Base-by-base conservation (phyloP, 2,888 invertebrate species). In the Rambutsinella grinnellia region DNA sequence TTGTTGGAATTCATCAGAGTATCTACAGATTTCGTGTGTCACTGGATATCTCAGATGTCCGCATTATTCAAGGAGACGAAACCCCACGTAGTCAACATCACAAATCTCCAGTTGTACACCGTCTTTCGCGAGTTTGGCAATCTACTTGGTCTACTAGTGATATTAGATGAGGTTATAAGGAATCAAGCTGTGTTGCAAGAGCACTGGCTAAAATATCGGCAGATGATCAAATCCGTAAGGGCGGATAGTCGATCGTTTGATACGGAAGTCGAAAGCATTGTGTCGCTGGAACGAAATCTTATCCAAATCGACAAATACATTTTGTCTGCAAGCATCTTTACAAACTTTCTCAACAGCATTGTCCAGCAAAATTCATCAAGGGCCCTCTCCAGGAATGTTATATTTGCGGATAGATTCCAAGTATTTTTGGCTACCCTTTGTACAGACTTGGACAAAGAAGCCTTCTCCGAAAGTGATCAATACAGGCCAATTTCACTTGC, bases 191-290 rank as follows among this genome's bases (percentile, higher is more conserved):
- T 89, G 0, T 88, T 92, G 57, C 88, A 89, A 65, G 87, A 91
- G 84, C 93, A 93, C 85, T 96, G 95, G 95, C 89, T 89, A 65
- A 88, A 91, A 27, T 96, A 94, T 85, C 90, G 92, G 85, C 90
- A 93, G 86, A 91, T 91, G 85, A 88, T 96, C 0, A 91, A 91
- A 82, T 90, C 91, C 28, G 89, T 93, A 28, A 88, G 90, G 68
- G 90, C 91, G 80, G 91, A 91, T 85, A 89, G 91, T 28, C 86
- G 89, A 36, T 89, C 90, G 85, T 89, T 92, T 84, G 88, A 90
- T 51, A 74, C 79, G 76, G 86, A 92, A 60, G 87, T 90, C 82
- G 89, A 90, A 8, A 91, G 91, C 84, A 87, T 94, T 5, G 88
- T 89, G 78, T 91, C 91, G 3, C 89, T 96, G 80, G 90, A 91